Evolutionary conservation across 1,140 invertebrate genomes (phyloP).

Genomic region (Drosophila jambulina): DNA sequence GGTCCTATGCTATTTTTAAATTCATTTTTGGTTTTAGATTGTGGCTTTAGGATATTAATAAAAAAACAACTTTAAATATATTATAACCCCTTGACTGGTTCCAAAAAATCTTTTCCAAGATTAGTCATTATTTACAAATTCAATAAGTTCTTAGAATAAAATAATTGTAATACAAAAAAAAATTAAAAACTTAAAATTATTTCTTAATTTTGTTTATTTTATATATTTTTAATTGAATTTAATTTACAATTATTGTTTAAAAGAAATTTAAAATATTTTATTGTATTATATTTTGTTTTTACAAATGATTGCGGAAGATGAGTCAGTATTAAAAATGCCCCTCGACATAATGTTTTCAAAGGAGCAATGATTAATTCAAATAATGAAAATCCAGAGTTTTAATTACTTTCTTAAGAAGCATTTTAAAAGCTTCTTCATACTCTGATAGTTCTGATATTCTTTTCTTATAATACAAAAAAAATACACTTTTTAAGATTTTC

Average conservation of each 20-base stretch:
- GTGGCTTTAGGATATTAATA: too few species aligned
- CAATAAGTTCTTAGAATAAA: not conserved
- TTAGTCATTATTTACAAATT: not conserved
- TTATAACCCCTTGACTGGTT: not conserved
- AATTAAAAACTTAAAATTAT: too few species aligned
- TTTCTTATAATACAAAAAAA: not conserved
- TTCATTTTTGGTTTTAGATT: not conserved
- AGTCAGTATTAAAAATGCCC: not conserved
- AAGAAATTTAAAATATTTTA: not conserved
- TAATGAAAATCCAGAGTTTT: not conserved
- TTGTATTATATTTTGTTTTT: rapidly evolving
- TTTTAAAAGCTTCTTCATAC: not conserved
- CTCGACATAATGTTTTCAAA: too few species aligned
- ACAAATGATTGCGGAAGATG: too few species aligned
- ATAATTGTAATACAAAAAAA: not conserved
- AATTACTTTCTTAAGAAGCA: too few species aligned
- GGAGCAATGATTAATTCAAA: not conserved
- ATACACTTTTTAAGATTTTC: not conserved
- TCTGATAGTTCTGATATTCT: too few species aligned
- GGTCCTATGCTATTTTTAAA: too few species aligned
- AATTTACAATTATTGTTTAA: not conserved
- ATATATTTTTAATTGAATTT: not conserved
- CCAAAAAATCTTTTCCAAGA: not conserved
- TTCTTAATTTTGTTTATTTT: too few species aligned
- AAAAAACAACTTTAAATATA: not conserved